These are phyloP conservation scores for Mormyrus lacerda DNA, from an alignment of 2,113 vertebrate genomes.

Conservation along the genomic window DNA sequence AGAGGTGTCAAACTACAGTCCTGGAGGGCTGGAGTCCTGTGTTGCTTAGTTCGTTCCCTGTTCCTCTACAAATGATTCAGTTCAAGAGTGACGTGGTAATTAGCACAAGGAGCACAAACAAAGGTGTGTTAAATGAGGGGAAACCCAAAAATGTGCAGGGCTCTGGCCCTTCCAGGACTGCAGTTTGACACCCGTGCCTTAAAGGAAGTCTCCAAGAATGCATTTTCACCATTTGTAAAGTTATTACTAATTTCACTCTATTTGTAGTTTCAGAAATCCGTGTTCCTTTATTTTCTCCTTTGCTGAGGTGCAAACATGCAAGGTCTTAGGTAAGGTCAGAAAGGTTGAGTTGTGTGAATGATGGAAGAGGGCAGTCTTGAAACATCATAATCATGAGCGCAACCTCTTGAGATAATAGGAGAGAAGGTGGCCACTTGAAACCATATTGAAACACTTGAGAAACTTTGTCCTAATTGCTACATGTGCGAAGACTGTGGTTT, in stretches of 20 bases:
- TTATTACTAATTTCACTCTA: background rate
- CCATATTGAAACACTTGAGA: background rate
- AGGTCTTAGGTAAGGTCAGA: slow-evolving; percentile 6
- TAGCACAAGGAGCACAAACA: no score
- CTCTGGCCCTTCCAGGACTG: no score
- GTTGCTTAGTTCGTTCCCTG: no score
- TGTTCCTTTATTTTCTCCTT: background rate
- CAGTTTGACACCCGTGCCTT: background rate
- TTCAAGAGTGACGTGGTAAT: no score
- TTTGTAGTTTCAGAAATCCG: background rate
- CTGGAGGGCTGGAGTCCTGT: no score
- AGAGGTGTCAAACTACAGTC: no score
- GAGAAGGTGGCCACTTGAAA: background rate
- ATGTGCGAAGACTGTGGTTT: background rate
- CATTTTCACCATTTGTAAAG: background rate
- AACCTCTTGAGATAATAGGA: background rate
- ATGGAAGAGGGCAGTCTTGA: background rate
- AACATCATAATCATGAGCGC: background rate
- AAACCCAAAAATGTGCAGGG: no score
- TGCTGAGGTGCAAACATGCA: background rate
- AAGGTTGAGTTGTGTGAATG: background rate
- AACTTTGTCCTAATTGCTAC: background rate
- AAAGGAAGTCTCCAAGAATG: background rate
- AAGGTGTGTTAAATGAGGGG: no score
- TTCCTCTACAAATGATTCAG: no score